phyloP scores from a whole-genome alignment of 2,888 invertebrate genomes.

The Proisotoma minuta region DNA sequence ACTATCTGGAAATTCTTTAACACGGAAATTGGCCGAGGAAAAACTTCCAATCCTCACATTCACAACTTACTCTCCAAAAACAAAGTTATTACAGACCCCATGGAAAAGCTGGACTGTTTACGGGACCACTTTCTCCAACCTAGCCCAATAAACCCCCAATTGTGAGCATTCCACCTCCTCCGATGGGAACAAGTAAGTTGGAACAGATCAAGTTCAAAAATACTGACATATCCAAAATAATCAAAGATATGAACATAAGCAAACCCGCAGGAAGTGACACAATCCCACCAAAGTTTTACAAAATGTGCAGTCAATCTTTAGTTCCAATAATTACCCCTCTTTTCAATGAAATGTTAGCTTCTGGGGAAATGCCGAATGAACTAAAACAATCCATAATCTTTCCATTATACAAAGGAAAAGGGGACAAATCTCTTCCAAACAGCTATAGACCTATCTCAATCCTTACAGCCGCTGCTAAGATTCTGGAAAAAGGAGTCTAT shows the following conservation, averaged over 20 bases:
- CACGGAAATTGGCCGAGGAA: slow-evolving; percentile 4
- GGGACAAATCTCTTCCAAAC: not conserved
- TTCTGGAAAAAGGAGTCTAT: slow-evolving; percentile 4
- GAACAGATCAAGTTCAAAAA: not conserved
- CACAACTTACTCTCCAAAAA: not conserved
- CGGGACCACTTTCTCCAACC: slow-evolving; percentile 12
- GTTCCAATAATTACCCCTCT: not conserved
- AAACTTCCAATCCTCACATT: not conserved
- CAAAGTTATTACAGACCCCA: too few species aligned
- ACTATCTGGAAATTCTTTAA: slow-evolving; percentile 10
- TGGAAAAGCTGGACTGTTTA: not conserved
- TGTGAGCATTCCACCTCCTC: not conserved
- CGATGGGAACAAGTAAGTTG: not conserved
- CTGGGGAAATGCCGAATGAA: not conserved
- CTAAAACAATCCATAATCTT: slow-evolving; percentile 4
- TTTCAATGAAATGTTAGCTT: slow-evolving; percentile 7
- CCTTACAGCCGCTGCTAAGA: not conserved
- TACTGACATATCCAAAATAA: not conserved
- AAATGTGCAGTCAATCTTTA: slow-evolving; percentile 4
- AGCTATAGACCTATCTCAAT: slow-evolving; percentile 15
- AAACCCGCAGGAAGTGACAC: slow-evolving; percentile 9
- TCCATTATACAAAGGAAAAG: slow-evolving; percentile 12
- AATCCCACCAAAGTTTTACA: slow-evolving; percentile 9
- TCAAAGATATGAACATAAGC: not conserved
- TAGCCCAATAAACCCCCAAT: not conserved